Evolutionary conservation across 2,797 vertebrate species (phyloP), one percentile per base, ranked within the genome.

Genomic region (Cygnus olor): DNA sequence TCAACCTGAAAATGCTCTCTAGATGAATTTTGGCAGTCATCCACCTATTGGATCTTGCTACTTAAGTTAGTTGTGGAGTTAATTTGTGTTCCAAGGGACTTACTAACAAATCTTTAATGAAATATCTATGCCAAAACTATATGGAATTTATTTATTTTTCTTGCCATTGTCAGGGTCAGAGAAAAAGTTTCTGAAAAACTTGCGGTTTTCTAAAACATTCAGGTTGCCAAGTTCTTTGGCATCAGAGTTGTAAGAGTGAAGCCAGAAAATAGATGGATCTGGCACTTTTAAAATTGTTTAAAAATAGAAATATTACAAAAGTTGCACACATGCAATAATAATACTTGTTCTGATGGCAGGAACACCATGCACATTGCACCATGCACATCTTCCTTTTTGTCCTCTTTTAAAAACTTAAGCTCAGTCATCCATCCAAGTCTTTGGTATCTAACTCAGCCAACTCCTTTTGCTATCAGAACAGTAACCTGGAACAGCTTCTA

Each of bases 241-340:
- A 94, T 80, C 85, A 81, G 73, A 82, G 4, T 58, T 82, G 17
- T 20, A 54, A 0, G 0, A 95, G 21, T 47, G 57, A 83, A 96
- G 96, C 95, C 96, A 96, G 82, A 89, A 96, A 95, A 91, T 70
- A 94, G 89, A 95, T 95, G 76, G 71, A 91, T 60, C 93, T 96
- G 92, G 78, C 88, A 91, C 82, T 94, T 93, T 74, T 70, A 89
- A 89, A 94, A 95, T 34, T 64, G 78, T 68, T 88, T 93, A 96
- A 96, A 97, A 97, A 95, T 91, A 94, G 86, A 88, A 96, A 82
- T 92, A 95, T 94, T 91, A 83, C 16, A 87, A 44, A 96, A 96
- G 68, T 78, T 96, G 93, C 77, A 80, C 73, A 85, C 91, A 73
- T 78, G 96, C 93, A 95, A 93, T 96, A 95, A 82, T 86, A 64